A percentile compares a stretch with the other conserved stretches of the same genome.
Conservation (phyloP, 2,888 invertebrate genomes). For the Yponomeuta plumbellus region DNA sequence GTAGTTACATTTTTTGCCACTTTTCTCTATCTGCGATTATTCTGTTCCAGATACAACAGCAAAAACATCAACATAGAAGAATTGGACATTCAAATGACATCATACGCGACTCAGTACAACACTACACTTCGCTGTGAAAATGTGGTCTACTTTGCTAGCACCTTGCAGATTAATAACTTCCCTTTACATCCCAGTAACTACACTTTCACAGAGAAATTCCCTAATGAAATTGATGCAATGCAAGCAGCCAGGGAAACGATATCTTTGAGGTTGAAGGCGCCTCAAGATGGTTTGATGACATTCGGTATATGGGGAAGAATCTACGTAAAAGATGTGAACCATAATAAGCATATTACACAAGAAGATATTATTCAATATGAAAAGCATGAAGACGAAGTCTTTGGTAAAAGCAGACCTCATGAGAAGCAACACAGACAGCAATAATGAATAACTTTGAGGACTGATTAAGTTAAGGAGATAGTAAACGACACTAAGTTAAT, state of each 20-base stretch:
- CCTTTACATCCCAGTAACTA: constrained; percentile 57
- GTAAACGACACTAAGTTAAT: neutral
- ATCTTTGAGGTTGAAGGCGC: constrained; percentile 40
- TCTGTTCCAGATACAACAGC: constrained; percentile 58
- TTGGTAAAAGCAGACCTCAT: neutral
- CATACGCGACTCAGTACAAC: constrained; percentile 49
- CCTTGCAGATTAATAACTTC: constrained; percentile 63
- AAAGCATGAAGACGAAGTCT: constrained; percentile 42
- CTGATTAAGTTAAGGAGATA: neutral
- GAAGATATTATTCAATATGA: constrained; percentile 42
- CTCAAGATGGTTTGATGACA: constrained; percentile 59
- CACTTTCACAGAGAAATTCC: constrained; percentile 32
- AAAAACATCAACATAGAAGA: constrained; percentile 57
- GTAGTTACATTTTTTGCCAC: too few species aligned
- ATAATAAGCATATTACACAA: constrained; percentile 35
- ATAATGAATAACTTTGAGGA: neutral
- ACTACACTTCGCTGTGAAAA: constrained; percentile 49
- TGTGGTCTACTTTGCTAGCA: constrained; percentile 66
- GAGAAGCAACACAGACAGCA: neutral
- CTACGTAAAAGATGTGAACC: constrained; percentile 62
- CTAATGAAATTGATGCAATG: constrained; percentile 15
- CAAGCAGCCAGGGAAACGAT: constrained; percentile 29
- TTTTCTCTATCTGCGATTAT: neutral
- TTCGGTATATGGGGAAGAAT: constrained; percentile 69
- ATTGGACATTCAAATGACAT: constrained; percentile 62